A percentile compares a stretch with the other conserved stretches of the same genome.
phyloP scores from a whole-genome alignment of 2,888 invertebrate genomes.

The Xestia c-nigrum region DNA sequence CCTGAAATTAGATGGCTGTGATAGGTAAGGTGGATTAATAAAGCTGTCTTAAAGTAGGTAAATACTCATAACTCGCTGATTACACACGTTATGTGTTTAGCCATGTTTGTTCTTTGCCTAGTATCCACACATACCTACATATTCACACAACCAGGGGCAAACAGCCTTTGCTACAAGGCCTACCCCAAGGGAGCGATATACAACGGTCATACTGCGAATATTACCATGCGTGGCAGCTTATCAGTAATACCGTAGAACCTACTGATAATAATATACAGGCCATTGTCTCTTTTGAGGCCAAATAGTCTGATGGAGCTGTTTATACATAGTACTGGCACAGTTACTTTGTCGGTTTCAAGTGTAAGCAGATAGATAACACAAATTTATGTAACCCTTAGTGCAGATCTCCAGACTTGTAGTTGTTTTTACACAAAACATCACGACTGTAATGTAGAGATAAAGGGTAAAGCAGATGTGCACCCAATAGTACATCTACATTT shows the following conservation, averaged over 20 bases:
- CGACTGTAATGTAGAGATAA: too few species aligned
- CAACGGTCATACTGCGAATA: constrained; percentile 34
- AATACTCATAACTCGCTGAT: background rate
- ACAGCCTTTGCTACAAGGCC: constrained; percentile 25
- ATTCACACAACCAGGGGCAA: constrained; percentile 13
- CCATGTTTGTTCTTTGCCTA: constrained; percentile 16
- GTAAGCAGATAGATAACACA: background rate
- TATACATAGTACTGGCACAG: background rate
- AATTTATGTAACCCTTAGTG: background rate
- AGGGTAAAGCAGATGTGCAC: too few species aligned
- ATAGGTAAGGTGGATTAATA: background rate
- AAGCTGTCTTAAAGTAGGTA: background rate
- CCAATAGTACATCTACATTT: too few species aligned
- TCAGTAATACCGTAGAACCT: constrained; percentile 14
- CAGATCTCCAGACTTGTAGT: background rate
- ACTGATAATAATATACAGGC: constrained; percentile 8
- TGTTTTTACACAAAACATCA: background rate
- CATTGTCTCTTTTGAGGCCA: constrained; percentile 15
- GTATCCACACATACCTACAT: background rate
- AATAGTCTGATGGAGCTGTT: background rate
- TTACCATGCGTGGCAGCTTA: constrained; percentile 33
- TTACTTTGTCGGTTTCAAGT: background rate
- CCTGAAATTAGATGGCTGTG: background rate
- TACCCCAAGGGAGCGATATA: constrained; percentile 47
- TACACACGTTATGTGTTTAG: constrained; percentile 1